A percentile compares a stretch with the other conserved stretches of the same genome.
Evolutionary conservation across 2,113 vertebrate genomes (phyloP).

Genomic region (Platichthys stellatus): DNA sequence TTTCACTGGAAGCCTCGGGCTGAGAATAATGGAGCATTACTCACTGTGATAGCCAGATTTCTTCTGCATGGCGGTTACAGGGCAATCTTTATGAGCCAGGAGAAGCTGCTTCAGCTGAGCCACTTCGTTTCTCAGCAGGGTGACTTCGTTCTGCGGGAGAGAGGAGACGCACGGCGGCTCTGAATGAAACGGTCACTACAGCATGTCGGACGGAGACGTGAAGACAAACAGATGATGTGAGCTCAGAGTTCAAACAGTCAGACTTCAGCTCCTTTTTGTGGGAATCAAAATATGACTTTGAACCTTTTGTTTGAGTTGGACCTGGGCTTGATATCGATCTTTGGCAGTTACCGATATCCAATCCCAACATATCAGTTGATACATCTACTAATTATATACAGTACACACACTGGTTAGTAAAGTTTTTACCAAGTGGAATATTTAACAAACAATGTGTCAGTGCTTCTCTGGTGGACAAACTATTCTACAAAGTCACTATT

Average conservation of each 20-base stretch:
- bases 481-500: no score
- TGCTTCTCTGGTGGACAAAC: no score
- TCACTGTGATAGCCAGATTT: conserved; percentile 99
- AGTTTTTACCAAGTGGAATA: no score
- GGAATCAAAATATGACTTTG: neutral
- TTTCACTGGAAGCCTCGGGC: conserved; percentile 85
- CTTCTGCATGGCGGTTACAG: conserved; percentile 99
- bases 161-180: conserved; percentile 77
- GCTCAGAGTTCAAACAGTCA: conserved; percentile 5
- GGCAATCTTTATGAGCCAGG: conserved; percentile 99
- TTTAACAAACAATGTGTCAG: no score
- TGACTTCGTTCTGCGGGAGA: conserved; percentile 94
- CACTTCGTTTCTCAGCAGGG: conserved; percentile 99
- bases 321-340: neutral
- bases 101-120: conserved; percentile 99
- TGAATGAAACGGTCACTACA: conserved; percentile 46
- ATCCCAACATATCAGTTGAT: no score
- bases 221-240: conserved; percentile 23
- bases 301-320: neutral
- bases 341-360: neutral
- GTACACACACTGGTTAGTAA: no score
- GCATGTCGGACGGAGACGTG: conserved; percentile 9
- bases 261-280: conserved; percentile 1
- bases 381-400: no score
- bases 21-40: conserved; percentile 93